Conservation (phyloP, 2,888 invertebrate genomes). For the Cataglyphis albicans region DNA sequence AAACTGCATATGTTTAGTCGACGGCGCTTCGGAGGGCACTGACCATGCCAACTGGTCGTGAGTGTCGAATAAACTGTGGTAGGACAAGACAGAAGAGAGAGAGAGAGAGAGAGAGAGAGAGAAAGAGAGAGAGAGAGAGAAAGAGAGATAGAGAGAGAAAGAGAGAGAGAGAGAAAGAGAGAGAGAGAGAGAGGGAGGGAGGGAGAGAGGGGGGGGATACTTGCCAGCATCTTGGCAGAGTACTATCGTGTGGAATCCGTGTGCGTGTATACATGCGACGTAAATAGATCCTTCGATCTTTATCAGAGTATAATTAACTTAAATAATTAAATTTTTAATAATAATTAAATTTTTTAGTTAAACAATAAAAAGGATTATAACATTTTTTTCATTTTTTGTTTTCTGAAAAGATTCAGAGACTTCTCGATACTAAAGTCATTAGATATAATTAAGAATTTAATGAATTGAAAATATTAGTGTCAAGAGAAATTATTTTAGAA, state of each 20-base stretch:
- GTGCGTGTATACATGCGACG: constrained; percentile 13
- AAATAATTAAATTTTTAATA: too few species aligned
- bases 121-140: not conserved
- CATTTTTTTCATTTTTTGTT: not conserved
- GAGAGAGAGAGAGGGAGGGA: too few species aligned
- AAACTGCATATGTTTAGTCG: constrained; percentile 32
- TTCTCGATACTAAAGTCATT: too few species aligned
- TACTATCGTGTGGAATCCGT: constrained; percentile 52
- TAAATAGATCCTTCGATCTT: not conserved
- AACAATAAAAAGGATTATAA: not conserved
- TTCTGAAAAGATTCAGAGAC: not conserved
- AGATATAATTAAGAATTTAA: not conserved
- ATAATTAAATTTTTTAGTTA: too few species aligned
- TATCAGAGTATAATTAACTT: not conserved
- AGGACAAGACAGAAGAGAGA: constrained; percentile 28
- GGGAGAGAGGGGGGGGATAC: not conserved
- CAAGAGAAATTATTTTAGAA: not conserved
- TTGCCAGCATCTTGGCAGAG: constrained; percentile 65
- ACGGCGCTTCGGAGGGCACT: constrained; percentile 72
- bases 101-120: constrained; percentile 1
- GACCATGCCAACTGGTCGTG: constrained; percentile 73
- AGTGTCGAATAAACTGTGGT: constrained; percentile 73
- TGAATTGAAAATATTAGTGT: not conserved
- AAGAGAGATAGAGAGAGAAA: constrained; percentile 9
- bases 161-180: not conserved